Evolutionary conservation across 2,888 invertebrate genomes (phyloP).

Genomic region (Pseudococcus viburni): DNA sequence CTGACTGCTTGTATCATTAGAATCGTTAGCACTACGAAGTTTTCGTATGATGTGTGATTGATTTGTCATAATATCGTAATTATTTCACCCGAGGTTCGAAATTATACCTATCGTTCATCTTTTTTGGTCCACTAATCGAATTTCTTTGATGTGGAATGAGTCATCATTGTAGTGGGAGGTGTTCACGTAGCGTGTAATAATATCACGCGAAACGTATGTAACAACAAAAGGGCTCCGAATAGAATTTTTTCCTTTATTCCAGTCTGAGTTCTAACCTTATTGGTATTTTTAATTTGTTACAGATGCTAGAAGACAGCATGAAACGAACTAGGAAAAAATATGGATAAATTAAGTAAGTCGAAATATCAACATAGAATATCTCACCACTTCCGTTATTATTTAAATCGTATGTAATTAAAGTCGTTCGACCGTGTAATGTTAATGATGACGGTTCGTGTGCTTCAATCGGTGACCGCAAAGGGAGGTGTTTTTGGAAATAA

Average conservation of each 20-base stretch:
- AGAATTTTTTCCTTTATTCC: conserved; percentile 17
- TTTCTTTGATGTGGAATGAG: conserved; percentile 39
- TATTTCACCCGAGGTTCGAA: background rate
- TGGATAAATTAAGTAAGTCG: conserved; percentile 59
- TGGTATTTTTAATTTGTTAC: conserved; percentile 31
- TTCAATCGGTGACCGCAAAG: background rate
- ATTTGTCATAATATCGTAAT: conserved; percentile 7
- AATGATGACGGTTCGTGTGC: background rate
- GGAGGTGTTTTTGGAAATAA: background rate
- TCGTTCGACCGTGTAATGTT: background rate
- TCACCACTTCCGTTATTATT: conserved; percentile 15
- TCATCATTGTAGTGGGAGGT: conserved; percentile 52
- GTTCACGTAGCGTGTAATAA: conserved; percentile 29
- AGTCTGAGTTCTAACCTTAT: background rate
- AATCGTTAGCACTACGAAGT: background rate
- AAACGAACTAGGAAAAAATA: conserved; percentile 55
- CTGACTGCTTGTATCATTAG: background rate
- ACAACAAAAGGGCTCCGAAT: conserved; percentile 1
- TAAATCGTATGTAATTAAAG: background rate
- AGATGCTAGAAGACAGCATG: conserved; percentile 50
- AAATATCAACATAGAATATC: background rate
- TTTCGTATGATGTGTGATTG: background rate
- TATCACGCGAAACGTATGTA: conserved; percentile 14
- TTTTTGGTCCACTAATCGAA: background rate
- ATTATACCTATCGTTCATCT: background rate